Conservation (phyloP, 2,113 vertebrate genomes). For the Piprites chloris region DNA sequence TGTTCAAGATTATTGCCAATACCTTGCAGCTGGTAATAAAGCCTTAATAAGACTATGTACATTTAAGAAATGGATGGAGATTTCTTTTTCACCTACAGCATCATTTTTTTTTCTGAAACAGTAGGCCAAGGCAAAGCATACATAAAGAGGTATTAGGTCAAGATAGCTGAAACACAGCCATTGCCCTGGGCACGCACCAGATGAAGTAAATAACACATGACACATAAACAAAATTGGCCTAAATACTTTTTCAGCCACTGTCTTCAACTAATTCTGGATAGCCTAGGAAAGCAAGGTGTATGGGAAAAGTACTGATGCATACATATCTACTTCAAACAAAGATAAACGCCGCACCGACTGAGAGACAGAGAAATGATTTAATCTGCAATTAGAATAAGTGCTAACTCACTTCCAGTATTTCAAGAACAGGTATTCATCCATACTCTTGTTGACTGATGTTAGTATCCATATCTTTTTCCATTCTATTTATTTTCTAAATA, state of each 20-base stretch:
- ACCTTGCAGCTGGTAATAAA: not conserved
- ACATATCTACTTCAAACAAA: not conserved
- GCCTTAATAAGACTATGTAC: not conserved
- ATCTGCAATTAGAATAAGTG: not conserved
- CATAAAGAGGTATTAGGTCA: not conserved
- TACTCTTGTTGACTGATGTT: not conserved
- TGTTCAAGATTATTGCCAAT: not conserved
- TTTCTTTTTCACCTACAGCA: not conserved
- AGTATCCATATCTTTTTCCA: not conserved
- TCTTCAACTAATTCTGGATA: not conserved
- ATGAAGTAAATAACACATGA: not conserved
- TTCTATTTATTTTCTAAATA: not conserved
- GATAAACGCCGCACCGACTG: not conserved
- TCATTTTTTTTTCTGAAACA: not conserved
- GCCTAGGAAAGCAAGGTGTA: not conserved
- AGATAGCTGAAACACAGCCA: not conserved
- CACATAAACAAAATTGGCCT: not conserved
- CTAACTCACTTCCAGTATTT: not conserved
- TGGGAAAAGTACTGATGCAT: not conserved
- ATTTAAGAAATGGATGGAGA: not conserved
- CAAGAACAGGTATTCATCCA: not conserved
- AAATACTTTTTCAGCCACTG: not conserved
- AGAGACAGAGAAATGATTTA: not conserved
- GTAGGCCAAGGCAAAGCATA: not conserved
- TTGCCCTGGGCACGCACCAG: not conserved